Evolutionary conservation across 2,888 invertebrate genomes (phyloP).

Genomic region (Drosophila barbarae): DNA sequence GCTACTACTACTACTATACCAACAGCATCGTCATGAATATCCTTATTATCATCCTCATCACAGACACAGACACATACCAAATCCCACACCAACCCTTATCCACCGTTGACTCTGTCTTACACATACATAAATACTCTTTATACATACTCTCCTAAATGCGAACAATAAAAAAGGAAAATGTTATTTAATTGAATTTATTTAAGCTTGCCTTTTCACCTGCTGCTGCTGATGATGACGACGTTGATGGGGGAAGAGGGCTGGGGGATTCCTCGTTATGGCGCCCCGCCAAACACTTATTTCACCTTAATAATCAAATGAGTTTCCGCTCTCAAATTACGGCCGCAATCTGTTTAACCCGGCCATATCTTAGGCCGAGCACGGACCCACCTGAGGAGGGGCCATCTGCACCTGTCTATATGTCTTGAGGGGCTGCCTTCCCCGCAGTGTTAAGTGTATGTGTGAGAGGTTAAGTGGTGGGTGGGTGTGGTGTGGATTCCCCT

Average conservation of each 20-base stretch:
- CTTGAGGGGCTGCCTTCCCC: constrained; percentile 33
- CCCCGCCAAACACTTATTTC: constrained; percentile 61
- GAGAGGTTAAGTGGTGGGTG: constrained; percentile 41
- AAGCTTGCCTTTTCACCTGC: constrained; percentile 56
- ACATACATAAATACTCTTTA: constrained; percentile 35
- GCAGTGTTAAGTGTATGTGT: constrained; percentile 45
- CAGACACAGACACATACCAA: constrained; percentile 18
- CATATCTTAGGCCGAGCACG: constrained; percentile 27
- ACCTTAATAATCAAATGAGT: constrained; percentile 74
- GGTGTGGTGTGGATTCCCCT: constrained; percentile 15
- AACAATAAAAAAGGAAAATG: constrained; percentile 73
- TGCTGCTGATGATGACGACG: constrained; percentile 11
- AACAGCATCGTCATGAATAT: constrained; percentile 55
- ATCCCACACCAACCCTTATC: constrained; percentile 21
- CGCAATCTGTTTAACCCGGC: constrained; percentile 70
- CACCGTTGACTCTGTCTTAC: constrained; percentile 12
- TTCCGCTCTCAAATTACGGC: constrained; percentile 73
- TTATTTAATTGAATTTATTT: constrained; percentile 75
- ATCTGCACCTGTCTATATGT: constrained; percentile 51
- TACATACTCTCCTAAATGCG: constrained; percentile 62
- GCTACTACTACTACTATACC: constrained; percentile 29
- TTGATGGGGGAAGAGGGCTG: not conserved
- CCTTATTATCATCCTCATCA: constrained; percentile 45
- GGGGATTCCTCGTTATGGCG: constrained; percentile 1
- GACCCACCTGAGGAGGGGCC: constrained; percentile 11